Evolutionary conservation across 2,888 invertebrate species (phyloP), one percentile per base, ranked within the genome.

Genomic region (Gymnocheta viridis): DNA sequence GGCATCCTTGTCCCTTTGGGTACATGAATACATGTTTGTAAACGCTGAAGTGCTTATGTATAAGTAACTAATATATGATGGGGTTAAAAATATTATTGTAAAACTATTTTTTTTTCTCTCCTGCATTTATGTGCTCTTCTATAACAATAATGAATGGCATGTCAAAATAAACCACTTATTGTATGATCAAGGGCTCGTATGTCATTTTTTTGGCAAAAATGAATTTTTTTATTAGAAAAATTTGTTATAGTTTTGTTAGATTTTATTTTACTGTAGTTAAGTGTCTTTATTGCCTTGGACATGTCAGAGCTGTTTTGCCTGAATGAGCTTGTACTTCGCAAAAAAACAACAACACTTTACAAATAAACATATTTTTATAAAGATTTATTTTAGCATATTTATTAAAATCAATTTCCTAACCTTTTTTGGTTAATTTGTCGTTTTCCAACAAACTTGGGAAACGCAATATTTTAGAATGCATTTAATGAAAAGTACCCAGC

Each of bases 91-190:
- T 10, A 54, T 54, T 54, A 35, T 32, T 58, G 32, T 58, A 32
- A 32, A 58, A 58, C 6, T 2, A n/a, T 29, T n/a, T 29, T 29
- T 54, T 64, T 74, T 51, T 12, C n/a, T n/a, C n/a, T n/a, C n/a
- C n/a, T 69, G 29, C 2, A 12, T 49, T 56, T 47, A 17, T 17
- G 24, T 27, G 47, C 56, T 47, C 22, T 58, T 29, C 3, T 17
- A 47, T 12, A 29, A 60, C 67, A 80, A 66, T 58, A 66, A 72
- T 80, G 47, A 66, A 72, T 80, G 47, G 56, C 41, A 79, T 66
- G 80, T 73, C 73, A 73, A 58, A 73, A 51, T 66, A 80, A 73
- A 73, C 80, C 73, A 60, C 66, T 80, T 73, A 72, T 66, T 19
- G 10, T 51, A n/a, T 67, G 66, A 67, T 80, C 73, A 80, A 80